Percentiles rank a stretch among this genome's conserved stretches.
Evolutionary conservation across 2,797 vertebrate genomes (phyloP).

Genomic region (Phoebastria nigripes): DNA sequence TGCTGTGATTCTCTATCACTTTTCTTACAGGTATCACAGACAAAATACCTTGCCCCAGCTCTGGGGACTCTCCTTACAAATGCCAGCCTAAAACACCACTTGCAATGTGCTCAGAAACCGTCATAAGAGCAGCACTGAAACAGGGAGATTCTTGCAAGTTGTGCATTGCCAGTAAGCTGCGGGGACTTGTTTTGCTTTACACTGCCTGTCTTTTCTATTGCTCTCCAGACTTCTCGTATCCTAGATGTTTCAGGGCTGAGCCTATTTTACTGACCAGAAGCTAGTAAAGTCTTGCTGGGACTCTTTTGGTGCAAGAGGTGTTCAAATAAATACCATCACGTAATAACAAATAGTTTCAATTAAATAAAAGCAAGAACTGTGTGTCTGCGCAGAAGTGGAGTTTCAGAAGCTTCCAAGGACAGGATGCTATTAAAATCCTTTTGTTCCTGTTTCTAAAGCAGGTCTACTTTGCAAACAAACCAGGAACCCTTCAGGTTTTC

Average conservation of each 20-base stretch:
- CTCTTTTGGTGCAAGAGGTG: not conserved
- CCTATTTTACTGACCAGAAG: not conserved
- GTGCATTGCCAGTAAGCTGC: not conserved
- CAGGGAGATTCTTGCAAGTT: not conserved
- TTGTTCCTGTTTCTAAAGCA: conserved; percentile 2
- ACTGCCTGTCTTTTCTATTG: not conserved
- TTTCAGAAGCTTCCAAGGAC: not conserved
- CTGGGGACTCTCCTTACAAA: not conserved
- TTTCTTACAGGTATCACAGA: not conserved
- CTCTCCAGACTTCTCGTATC: not conserved
- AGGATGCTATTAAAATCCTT: not conserved
- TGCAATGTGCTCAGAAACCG: not conserved
- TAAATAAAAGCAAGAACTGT: not conserved
- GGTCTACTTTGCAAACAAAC: not conserved
- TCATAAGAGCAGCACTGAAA: not conserved
- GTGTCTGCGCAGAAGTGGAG: not conserved
- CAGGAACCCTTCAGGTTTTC: not conserved
- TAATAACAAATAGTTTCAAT: conserved; percentile 32
- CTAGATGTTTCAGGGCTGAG: not conserved
- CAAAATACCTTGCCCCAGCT: not conserved
- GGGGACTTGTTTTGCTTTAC: not conserved
- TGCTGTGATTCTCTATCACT: not conserved
- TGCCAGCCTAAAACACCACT: not conserved
- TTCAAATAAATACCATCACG: not conserved
- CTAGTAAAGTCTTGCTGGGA: not conserved